phyloP scores from a whole-genome alignment of 2,888 invertebrate species.

The Thymelicus acteon region DNA sequence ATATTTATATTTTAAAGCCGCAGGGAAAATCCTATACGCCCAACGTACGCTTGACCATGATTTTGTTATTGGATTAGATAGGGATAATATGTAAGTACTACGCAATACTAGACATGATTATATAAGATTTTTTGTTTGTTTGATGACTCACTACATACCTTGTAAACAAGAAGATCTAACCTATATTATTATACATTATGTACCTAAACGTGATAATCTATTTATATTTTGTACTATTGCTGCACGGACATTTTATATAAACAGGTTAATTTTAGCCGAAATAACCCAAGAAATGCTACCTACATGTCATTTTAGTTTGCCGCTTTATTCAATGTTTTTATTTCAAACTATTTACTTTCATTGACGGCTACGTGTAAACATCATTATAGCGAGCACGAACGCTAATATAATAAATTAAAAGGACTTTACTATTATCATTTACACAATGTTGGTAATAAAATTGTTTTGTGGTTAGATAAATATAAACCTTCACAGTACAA shows the following conservation, averaged over 20 bases:
- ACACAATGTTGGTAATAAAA: neutral
- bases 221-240: too few relatives aligned
- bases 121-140: neutral
- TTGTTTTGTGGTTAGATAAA: neutral
- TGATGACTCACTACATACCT: too few relatives aligned
- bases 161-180: too few relatives aligned
- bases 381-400: neutral
- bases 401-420: neutral
- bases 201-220: too few relatives aligned
- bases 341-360: neutral
- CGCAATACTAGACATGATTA: neutral
- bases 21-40: neutral
- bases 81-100: neutral
- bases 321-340: too few relatives aligned
- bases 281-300: too few relatives aligned
- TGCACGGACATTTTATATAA: too few relatives aligned
- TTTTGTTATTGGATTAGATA: neutral
- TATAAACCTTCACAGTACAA: neutral
- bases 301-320: too few relatives aligned
- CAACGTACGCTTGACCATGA: neutral
- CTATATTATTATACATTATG: too few relatives aligned
- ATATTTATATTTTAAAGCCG: neutral
- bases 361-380: neutral
- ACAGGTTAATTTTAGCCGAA: too few relatives aligned
- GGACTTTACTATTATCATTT: neutral